Conservation (phyloP, 2,888 invertebrate genomes). For the Sarcophaga caerulescens region DNA sequence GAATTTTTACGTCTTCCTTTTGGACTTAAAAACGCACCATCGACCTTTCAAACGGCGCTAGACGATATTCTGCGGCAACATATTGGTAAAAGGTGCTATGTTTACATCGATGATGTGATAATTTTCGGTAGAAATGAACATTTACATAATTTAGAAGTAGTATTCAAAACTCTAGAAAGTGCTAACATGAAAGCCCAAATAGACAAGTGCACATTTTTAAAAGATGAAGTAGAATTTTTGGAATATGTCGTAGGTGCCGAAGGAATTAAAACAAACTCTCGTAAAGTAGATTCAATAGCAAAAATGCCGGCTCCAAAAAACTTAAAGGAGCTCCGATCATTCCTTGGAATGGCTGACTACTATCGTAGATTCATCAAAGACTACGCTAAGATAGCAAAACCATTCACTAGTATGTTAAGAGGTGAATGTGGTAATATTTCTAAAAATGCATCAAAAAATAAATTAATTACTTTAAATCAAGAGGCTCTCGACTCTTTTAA, state of each 20-base stretch:
- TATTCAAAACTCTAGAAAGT: neutral
- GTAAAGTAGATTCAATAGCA: neutral
- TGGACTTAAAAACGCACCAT: slow-evolving; percentile 1
- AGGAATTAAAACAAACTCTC: slow-evolving; percentile 16
- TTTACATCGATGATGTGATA: slow-evolving; percentile 36
- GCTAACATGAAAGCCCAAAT: neutral
- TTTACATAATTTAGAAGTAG: neutral
- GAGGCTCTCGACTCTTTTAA: neutral
- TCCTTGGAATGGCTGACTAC: neutral
- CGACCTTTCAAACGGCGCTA: slow-evolving; percentile 3
- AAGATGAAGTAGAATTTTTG: slow-evolving; percentile 10
- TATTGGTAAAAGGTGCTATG: slow-evolving; percentile 34
- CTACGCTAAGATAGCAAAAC: no score
- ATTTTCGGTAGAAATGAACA: slow-evolving; percentile 17
- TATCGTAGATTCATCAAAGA: neutral
- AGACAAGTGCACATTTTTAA: slow-evolving; percentile 19
- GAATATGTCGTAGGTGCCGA: neutral
- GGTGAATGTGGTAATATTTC: slow-evolving; percentile 1
- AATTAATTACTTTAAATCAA: neutral
- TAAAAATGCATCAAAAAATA: no score
- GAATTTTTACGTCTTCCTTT: slow-evolving; percentile 24
- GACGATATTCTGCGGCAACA: slow-evolving; percentile 12
- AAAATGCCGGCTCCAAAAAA: neutral
- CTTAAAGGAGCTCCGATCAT: slow-evolving; percentile 8
- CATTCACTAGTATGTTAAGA: no score